Conservation (phyloP, 2,113 vertebrate genomes). For the Pelobates fuscus region DNA sequence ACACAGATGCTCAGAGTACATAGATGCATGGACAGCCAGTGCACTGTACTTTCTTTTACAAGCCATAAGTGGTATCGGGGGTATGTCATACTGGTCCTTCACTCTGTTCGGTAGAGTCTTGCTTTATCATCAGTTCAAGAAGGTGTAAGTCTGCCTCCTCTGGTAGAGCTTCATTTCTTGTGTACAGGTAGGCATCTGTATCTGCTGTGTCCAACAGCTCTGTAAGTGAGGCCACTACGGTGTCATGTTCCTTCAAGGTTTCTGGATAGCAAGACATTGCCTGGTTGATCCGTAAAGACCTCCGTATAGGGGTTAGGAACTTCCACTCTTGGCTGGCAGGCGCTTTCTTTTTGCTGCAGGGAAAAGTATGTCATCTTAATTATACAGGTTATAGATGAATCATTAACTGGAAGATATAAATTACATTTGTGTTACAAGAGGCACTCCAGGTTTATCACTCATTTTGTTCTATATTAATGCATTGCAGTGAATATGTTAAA, state of each 20-base stretch:
- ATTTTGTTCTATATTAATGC: no score
- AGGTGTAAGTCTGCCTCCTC: constrained; percentile 53
- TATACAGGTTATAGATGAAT: not conserved
- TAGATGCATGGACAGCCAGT: no score
- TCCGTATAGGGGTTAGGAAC: constrained; percentile 66
- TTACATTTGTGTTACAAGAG: no score
- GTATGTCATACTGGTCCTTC: not conserved
- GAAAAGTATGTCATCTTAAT: not conserved
- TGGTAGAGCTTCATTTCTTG: constrained; percentile 65
- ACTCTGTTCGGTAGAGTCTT: not conserved
- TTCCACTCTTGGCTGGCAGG: constrained; percentile 51
- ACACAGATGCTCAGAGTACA: no score
- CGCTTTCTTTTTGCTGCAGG: constrained; percentile 49
- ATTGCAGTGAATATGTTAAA: no score
- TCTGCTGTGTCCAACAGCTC: constrained; percentile 62
- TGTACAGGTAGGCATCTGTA: constrained; percentile 58
- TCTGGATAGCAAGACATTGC: constrained; percentile 47
- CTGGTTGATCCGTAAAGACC: constrained; percentile 60
- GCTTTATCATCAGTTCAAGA: not conserved
- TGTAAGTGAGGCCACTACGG: constrained; percentile 64
- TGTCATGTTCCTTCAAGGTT: constrained; percentile 66
- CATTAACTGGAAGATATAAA: not conserved
- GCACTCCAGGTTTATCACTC: no score
- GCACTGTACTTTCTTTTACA: not conserved
- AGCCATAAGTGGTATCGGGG: not conserved